Conservation (phyloP, 2,797 vertebrate genomes). For the Cuniculus paca region DNA sequence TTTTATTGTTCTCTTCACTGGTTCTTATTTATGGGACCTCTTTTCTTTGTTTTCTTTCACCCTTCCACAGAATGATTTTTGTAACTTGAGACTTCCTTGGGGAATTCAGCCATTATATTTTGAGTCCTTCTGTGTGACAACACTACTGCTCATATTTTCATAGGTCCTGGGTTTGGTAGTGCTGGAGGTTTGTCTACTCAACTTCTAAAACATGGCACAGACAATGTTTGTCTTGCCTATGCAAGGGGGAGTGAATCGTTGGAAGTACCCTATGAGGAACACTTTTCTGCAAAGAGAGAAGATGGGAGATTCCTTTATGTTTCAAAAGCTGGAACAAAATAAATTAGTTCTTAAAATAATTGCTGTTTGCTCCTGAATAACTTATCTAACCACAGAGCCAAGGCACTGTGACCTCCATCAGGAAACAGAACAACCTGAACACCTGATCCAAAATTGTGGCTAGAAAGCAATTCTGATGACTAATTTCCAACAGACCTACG, state of each 20-base stretch:
- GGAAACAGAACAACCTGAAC: not conserved
- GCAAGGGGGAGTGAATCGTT: not conserved
- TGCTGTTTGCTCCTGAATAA: not conserved
- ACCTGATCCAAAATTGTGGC: not conserved
- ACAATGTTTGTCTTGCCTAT: not conserved
- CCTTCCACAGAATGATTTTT: constrained; percentile 25
- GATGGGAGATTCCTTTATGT: not conserved
- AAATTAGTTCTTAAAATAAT: not conserved
- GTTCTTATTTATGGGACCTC: not conserved
- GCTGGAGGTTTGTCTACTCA: not conserved
- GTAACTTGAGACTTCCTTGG: constrained; percentile 28
- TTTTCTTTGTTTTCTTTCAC: constrained; percentile 38
- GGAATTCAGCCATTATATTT: not conserved
- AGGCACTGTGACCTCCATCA: not conserved
- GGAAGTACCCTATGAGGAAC: not conserved
- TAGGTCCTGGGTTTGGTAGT: not conserved
- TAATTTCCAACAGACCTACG: not conserved
- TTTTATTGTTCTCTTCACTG: not conserved
- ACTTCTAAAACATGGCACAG: not conserved
- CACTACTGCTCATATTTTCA: not conserved
- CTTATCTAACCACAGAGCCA: not conserved
- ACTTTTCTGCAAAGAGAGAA: not conserved
- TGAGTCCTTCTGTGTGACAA: not conserved
- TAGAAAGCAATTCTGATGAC: not conserved
- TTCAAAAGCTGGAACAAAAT: not conserved